Evolutionary conservation across 92 coral and sea anemone species (phyloP).

Genomic region (Parazoanthus darwini): DNA sequence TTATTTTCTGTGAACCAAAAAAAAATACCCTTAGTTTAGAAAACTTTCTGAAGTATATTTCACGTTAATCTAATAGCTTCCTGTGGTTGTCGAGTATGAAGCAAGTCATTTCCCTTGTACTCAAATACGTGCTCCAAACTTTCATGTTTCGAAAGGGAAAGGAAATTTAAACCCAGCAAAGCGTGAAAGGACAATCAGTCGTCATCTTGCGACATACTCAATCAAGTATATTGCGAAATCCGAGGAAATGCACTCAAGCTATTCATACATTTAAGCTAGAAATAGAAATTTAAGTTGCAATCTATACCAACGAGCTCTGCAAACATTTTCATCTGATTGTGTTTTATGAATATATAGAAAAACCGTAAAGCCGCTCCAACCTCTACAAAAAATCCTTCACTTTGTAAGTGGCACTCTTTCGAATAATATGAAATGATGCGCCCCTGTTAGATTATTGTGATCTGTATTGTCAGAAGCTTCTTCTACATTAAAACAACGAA

Average conservation of each 20-base stretch:
- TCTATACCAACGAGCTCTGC: background rate
- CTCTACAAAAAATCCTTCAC: too few species aligned
- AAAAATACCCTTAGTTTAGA: too few species aligned
- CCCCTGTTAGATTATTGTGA: too few species aligned
- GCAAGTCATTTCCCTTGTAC: background rate
- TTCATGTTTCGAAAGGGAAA: conserved; percentile 14
- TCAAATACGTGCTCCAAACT: conserved; percentile 28
- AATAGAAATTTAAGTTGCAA: conserved; percentile 12
- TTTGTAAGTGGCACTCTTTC: too few species aligned
- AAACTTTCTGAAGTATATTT: background rate
- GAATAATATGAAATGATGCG: too few species aligned
- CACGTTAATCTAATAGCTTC: background rate
- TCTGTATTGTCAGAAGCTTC: background rate
- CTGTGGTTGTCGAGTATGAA: background rate
- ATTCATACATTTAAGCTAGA: conserved; percentile 7
- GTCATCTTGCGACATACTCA: background rate
- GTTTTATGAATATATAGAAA: too few species aligned
- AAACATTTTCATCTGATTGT: background rate
- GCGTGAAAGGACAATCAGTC: conserved; percentile 6
- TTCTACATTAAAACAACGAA: background rate
- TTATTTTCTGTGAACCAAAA: background rate
- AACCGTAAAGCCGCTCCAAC: too few species aligned
- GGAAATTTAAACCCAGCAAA: background rate
- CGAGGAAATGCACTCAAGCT: background rate
- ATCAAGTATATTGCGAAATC: conserved; percentile 4